These are phyloP conservation scores for Alligator mississippiensis DNA, from an alignment of 2,113 vertebrate species.

Conservation along the genomic window DNA sequence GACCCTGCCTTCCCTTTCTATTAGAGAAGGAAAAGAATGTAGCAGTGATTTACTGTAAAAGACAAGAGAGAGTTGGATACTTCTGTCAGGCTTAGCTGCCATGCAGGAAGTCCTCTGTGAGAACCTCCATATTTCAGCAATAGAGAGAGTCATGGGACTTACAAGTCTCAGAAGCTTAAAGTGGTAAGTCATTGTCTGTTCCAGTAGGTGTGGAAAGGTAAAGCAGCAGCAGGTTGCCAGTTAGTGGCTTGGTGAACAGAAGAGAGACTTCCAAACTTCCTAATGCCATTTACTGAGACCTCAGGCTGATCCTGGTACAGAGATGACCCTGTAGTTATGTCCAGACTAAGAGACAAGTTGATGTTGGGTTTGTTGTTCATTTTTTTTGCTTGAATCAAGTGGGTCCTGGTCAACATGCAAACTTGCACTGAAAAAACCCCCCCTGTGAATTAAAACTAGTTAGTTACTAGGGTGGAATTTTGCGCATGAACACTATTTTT, in stretches of 20 bases:
- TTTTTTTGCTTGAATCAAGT: not conserved
- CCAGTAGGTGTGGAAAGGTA: not conserved
- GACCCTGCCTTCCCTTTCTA: too few species aligned
- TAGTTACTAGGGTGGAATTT: not conserved
- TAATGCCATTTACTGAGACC: not conserved
- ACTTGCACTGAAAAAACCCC: not conserved
- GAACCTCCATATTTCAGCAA: not conserved
- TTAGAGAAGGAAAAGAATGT: not conserved
- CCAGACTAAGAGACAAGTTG: not conserved
- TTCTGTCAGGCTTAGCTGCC: not conserved
- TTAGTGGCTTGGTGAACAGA: not conserved
- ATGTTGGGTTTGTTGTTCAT: not conserved
- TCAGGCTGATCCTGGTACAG: not conserved
- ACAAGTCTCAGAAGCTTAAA: not conserved
- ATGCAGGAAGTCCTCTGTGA: not conserved
- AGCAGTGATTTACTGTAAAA: not conserved
- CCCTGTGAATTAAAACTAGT: not conserved
- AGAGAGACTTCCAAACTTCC: not conserved
- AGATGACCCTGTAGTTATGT: not conserved
- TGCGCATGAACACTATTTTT: not conserved
- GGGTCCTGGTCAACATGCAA: not conserved
- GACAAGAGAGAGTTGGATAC: not conserved
- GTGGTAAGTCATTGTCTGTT: not conserved
- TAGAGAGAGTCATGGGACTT: not conserved
- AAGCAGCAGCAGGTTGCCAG: not conserved